These are phyloP conservation scores for Anastrepha ludens DNA, from an alignment of 1,140 invertebrate genomes.

Conservation along the genomic window DNA sequence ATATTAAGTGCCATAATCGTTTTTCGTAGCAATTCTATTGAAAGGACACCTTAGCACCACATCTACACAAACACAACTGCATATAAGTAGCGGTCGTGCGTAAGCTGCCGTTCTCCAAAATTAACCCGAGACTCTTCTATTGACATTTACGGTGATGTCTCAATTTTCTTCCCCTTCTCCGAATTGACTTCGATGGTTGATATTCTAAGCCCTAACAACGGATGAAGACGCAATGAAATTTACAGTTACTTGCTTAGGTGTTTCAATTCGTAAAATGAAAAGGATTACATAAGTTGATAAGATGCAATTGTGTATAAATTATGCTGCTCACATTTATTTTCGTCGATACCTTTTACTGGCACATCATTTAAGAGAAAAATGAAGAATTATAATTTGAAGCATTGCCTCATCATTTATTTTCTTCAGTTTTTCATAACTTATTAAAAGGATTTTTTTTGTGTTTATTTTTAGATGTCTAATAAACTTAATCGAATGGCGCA, in stretches of 20 bases:
- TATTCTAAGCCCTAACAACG: neutral
- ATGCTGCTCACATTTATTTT: constrained; percentile 30
- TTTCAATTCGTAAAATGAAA: neutral
- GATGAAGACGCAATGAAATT: neutral
- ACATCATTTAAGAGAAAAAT: no score
- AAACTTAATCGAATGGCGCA: no score
- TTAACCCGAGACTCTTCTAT: neutral
- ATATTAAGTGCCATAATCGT: constrained; percentile 46
- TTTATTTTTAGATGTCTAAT: no score
- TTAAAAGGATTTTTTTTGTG: no score
- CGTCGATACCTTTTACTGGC: neutral
- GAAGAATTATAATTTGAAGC: no score
- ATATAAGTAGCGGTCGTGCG: neutral
- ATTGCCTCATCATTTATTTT: no score
- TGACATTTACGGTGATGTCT: constrained; percentile 49
- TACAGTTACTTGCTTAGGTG: constrained; percentile 12
- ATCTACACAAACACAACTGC: neutral
- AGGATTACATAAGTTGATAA: constrained; percentile 11
- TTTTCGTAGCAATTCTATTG: neutral
- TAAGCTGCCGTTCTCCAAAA: neutral
- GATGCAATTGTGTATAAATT: neutral
- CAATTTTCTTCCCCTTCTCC: constrained; percentile 23
- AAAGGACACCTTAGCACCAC: neutral
- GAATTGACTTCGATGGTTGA: neutral
- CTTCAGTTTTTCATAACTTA: no score